phyloP scores from a whole-genome alignment of 2,113 vertebrate genomes.

The Neodontobutis hainanensis region DNA sequence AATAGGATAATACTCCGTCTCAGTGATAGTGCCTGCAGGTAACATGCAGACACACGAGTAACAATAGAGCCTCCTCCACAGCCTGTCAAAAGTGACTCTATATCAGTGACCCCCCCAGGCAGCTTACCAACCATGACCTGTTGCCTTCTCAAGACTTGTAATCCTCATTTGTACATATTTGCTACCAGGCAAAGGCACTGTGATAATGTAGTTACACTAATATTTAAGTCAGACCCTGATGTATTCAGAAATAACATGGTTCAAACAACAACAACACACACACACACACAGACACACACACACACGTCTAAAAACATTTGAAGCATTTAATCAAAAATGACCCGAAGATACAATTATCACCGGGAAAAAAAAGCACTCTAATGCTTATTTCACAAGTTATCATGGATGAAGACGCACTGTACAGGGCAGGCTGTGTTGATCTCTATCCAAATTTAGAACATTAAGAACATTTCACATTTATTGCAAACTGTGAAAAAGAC shows the following conservation, averaged over 20 bases:
- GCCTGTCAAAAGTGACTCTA: slow-evolving; percentile 81
- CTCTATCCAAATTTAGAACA: slow-evolving; percentile 52
- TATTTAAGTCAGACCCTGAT: slow-evolving; percentile 73
- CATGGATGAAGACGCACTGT: slow-evolving; percentile 44
- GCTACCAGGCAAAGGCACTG: slow-evolving; percentile 74
- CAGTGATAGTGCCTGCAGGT: slow-evolving; percentile 80
- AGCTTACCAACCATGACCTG: slow-evolving; percentile 81
- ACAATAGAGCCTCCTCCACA: slow-evolving; percentile 83
- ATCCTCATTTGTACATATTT: slow-evolving; percentile 78
- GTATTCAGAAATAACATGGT: slow-evolving; percentile 70
- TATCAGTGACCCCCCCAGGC: slow-evolving; percentile 79
- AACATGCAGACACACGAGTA: slow-evolving; percentile 78
- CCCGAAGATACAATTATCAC: slow-evolving; percentile 69
- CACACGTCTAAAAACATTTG: slow-evolving; percentile 22
- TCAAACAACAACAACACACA: slow-evolving; percentile 41
- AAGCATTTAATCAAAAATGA: slow-evolving; percentile 66
- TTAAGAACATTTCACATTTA: slow-evolving; percentile 50
- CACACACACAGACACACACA: not conserved
- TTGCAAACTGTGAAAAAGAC: slow-evolving; percentile 47
- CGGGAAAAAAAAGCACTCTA: slow-evolving; percentile 63
- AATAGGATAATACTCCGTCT: slow-evolving; percentile 85
- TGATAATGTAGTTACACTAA: slow-evolving; percentile 80
- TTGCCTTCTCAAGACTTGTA: slow-evolving; percentile 79
- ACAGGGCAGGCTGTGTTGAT: slow-evolving; percentile 40
- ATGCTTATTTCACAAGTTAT: slow-evolving; percentile 67